These are phyloP conservation scores for Callipepla squamata DNA, from an alignment of 2,113 vertebrate species.

Conservation along the genomic window DNA sequence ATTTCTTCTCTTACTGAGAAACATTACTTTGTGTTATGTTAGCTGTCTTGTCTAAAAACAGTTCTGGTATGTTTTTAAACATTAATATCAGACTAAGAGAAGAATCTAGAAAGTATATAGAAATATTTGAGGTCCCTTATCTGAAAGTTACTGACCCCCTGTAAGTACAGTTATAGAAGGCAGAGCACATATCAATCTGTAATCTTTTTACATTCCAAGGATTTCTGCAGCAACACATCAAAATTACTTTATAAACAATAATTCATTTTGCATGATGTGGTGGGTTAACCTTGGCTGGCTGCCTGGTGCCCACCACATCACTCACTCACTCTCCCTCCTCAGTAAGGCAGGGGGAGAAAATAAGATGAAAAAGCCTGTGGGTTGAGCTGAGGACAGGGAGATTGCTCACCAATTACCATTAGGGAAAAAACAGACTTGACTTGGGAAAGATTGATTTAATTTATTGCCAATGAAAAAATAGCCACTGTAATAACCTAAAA, in stretches of 20 bases:
- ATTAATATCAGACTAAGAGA: not conserved
- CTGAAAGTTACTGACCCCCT: not conserved
- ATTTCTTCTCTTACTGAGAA: slow-evolving; percentile 29
- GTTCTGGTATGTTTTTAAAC: not conserved
- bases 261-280: not conserved
- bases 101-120: not conserved
- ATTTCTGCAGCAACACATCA: not conserved
- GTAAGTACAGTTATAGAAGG: not conserved
- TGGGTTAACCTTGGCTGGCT: not conserved
- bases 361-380: not conserved
- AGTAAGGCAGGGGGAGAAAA: not conserved
- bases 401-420: not conserved
- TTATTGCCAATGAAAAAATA: not conserved
- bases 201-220: not conserved
- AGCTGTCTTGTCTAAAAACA: not conserved
- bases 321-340: not conserved
- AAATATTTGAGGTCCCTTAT: not conserved
- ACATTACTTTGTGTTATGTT: not conserved
- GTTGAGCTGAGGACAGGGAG: not conserved
- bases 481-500: not conserved
- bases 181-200: not conserved
- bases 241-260: not conserved
- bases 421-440: not conserved
- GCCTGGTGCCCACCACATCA: not conserved
- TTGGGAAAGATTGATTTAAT: not conserved